Base-by-base conservation (phyloP, 2,797 vertebrate species). In the Alauda arvensis region DNA sequence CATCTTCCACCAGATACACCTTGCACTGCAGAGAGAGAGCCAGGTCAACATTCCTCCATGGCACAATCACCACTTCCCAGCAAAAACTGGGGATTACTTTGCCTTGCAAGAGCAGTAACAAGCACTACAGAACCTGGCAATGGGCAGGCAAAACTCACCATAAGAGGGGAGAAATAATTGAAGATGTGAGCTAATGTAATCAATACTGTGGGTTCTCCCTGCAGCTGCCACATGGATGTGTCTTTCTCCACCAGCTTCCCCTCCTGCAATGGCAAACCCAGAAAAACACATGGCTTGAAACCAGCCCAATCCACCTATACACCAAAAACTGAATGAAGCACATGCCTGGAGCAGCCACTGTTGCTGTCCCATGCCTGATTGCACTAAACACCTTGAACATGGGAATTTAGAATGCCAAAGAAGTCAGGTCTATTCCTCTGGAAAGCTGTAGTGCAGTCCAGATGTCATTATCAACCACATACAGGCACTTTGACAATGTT, bases 1-100 rank as follows among this genome's bases (percentile, higher is more conserved):
- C 99, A 6, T 99, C 99, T 95, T 99, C 99, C 65, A 99, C 99
- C 92, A 99, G 95, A 94, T 99, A 99, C 8, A 99, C 98, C 90
- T 99, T 98, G 96, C 98, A 98, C 99, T 99, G 95, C 39, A 90
- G 60, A 92, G 28, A 93, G 67, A 92, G 31, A 88, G 57, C 8
- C 59, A 33, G 24, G 23, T 46, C 46, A 94, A 53, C 24, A 61
- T 28, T 34, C 11, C 37, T 85, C 39, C 14, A 21, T 4, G 31
- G 56, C 69, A 69, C 60, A 70, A 45, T 10, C 49, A 53, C 28
- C 49, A 53, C 28, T 49, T 14, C 17, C 56, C 87, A 83, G 68
- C 0, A 6, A 79, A 79, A 77, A 26, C 59, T 49, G 51, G 67
- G 24, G n/a, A 66, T 65, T 66, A 67, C 34, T 28, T 48, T 33